These are phyloP conservation scores for Margarornis squamiger DNA, from an alignment of 2,797 vertebrate genomes.

Conservation along the genomic window DNA sequence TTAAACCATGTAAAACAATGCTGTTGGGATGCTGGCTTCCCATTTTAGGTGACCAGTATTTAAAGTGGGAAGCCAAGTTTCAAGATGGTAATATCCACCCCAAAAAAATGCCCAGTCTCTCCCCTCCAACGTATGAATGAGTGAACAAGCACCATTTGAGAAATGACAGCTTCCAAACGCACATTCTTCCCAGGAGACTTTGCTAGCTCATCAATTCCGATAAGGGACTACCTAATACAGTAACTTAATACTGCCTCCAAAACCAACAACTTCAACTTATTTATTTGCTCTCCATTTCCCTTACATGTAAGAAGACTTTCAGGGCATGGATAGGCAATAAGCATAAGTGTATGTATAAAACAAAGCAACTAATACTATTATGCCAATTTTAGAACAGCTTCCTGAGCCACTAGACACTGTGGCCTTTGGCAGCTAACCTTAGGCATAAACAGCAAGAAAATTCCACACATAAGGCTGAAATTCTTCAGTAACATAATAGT, in stretches of 20 bases:
- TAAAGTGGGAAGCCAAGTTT: background rate
- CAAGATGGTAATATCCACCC: background rate
- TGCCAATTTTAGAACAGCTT: background rate
- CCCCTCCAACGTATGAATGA: accelerated
- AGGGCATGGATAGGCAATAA: background rate
- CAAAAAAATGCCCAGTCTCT: background rate
- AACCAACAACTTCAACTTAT: background rate
- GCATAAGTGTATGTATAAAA: background rate
- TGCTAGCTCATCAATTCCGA: background rate
- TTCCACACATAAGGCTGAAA: background rate
- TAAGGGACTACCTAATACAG: background rate
- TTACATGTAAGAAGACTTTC: background rate
- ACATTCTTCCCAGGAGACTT: background rate
- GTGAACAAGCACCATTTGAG: background rate
- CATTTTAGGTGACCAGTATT: background rate
- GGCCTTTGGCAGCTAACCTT: background rate
- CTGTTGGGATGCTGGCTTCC: background rate
- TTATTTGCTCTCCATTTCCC: background rate
- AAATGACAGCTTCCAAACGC: background rate
- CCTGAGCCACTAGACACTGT: background rate
- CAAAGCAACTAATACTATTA: background rate
- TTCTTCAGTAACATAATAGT: background rate
- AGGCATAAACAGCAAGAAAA: background rate
- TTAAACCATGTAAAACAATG: background rate
- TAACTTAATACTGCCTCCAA: background rate